Evolutionary conservation across 2,113 vertebrate genomes (phyloP).

Genomic region (Cnemophilus loriae): DNA sequence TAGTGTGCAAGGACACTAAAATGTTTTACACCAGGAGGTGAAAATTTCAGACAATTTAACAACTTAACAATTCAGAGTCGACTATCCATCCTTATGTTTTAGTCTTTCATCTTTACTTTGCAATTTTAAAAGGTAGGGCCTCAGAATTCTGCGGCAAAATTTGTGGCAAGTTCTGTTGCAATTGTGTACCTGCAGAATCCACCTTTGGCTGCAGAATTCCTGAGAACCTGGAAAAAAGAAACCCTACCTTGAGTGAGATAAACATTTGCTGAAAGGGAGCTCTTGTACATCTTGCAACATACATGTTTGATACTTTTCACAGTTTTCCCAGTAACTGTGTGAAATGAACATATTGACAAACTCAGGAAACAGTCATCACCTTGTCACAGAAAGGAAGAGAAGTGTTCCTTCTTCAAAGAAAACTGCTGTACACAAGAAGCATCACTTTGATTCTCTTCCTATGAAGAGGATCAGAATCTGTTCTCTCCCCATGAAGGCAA

Average conservation of each 20-base stretch:
- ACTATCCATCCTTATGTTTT: not conserved
- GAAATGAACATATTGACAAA: conserved; percentile 53
- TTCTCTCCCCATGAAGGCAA: not conserved
- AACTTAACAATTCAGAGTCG: not conserved
- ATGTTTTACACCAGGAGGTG: not conserved
- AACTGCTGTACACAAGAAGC: not conserved
- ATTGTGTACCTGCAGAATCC: conserved; percentile 80
- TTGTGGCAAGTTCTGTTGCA: conserved; percentile 76
- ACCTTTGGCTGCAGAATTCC: conserved; percentile 79
- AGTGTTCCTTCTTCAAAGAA: not conserved
- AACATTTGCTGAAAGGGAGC: conserved; percentile 71
- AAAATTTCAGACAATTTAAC: not conserved
- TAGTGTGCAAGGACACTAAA: not conserved
- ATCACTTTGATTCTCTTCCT: not conserved
- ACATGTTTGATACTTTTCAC: conserved; percentile 39
- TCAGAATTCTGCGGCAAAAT: conserved; percentile 79
- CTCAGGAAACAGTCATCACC: conserved; percentile 16
- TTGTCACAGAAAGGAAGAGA: not conserved
- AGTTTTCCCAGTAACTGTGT: conserved; percentile 56
- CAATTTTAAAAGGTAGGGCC: conserved; percentile 41
- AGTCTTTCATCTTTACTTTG: conserved; percentile 8
- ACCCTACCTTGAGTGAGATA: conserved; percentile 76
- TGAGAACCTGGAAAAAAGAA: conserved; percentile 79
- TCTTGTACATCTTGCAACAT: conserved; percentile 70
- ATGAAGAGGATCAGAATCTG: not conserved